phyloP scores from a whole-genome alignment of 2,888 invertebrate genomes.

The Apamea crenata region DNA sequence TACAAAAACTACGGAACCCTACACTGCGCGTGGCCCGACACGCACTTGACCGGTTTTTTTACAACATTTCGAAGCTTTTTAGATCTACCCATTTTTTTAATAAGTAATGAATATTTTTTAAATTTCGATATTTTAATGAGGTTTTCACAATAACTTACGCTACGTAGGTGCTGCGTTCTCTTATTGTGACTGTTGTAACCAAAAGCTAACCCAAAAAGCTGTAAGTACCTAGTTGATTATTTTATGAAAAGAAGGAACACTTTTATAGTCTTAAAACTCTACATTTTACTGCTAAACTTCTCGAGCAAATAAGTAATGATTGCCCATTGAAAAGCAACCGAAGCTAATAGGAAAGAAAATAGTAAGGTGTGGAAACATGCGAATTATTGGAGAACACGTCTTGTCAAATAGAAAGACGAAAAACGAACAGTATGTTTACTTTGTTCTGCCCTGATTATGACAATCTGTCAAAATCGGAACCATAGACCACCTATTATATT shows the following conservation, averaged over 20 bases:
- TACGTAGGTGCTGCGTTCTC: background rate
- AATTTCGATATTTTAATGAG: background rate
- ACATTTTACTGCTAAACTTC: conserved; percentile 14
- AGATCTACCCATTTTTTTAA: background rate
- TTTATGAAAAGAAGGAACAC: background rate
- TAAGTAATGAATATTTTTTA: background rate
- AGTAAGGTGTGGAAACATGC: conserved; percentile 2
- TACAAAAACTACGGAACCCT: too few relatives aligned
- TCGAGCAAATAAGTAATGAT: background rate
- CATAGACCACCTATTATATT: conserved; percentile 27
- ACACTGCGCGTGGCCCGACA: too few relatives aligned
- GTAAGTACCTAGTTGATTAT: background rate
- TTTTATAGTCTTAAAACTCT: background rate
- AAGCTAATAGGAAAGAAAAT: conserved; percentile 1
- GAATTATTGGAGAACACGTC: background rate
- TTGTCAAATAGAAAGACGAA: conserved; percentile 8
- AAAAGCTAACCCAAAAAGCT: background rate
- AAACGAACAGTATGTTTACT: background rate
- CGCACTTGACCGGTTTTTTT: too few relatives aligned
- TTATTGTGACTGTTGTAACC: background rate
- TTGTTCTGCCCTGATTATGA: background rate
- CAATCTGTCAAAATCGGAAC: conserved; percentile 4
- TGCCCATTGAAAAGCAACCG: background rate
- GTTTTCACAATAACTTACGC: background rate
- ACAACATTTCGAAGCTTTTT: background rate